These are phyloP conservation scores for Sphaeramia orbicularis DNA, from an alignment of 2,797 vertebrate species.

Conservation along the genomic window DNA sequence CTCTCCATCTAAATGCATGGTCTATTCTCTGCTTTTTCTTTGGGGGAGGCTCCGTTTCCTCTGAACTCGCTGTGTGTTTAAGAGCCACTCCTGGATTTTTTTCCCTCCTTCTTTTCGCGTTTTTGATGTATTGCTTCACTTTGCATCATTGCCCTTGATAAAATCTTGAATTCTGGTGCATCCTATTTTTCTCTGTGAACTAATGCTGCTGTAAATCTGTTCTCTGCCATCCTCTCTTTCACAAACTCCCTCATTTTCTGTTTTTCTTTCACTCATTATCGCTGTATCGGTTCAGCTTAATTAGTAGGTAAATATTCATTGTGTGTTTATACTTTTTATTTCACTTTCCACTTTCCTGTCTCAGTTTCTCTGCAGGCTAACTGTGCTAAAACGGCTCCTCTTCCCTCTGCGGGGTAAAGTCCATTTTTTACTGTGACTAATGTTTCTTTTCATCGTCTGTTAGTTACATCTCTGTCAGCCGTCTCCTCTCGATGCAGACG, in stretches of 20 bases:
- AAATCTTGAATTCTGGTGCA: constrained; percentile 35
- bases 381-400: constrained; percentile 37
- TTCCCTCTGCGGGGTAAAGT: constrained; percentile 33
- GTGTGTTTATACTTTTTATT: constrained; percentile 10
- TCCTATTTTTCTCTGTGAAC: constrained; percentile 37
- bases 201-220: not conserved
- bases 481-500: constrained; percentile 11
- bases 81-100: constrained; percentile 36
- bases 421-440: constrained; percentile 45
- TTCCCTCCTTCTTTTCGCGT: not conserved
- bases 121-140: constrained; percentile 59
- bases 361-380: constrained; percentile 40
- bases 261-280: not conserved
- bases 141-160: constrained; percentile 69
- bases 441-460: constrained; percentile 55
- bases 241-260: not conserved
- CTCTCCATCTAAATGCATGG: constrained; percentile 3
- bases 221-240: not conserved
- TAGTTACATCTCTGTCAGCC: constrained; percentile 49
- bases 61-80: constrained; percentile 21
- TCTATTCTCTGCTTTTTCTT: not conserved
- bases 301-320: constrained; percentile 17
- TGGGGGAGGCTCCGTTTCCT: constrained; percentile 2
- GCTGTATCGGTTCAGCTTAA: constrained; percentile 1
- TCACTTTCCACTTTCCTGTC: no score